Conservation (phyloP, 2,888 invertebrate genomes). For the Dastarcus helophoroides region DNA sequence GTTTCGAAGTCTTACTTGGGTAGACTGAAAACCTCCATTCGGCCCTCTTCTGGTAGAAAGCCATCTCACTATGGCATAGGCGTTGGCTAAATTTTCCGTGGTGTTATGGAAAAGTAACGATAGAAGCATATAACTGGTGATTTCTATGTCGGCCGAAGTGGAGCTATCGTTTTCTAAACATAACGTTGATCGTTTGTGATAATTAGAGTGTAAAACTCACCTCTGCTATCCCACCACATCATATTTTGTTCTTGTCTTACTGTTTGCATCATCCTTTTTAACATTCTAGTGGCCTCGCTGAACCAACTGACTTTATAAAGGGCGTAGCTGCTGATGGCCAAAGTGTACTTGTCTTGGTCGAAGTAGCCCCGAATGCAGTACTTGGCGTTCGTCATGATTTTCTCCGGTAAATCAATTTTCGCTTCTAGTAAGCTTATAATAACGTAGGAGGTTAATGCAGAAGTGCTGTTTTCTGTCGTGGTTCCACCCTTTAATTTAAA, state of each 20-base stretch:
- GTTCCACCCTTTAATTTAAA: conserved; percentile 43
- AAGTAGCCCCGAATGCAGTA: conserved; percentile 42
- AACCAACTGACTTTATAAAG: conserved; percentile 39
- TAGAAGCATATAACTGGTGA: conserved; percentile 54
- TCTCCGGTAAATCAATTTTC: conserved; percentile 38
- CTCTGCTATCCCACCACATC: conserved; percentile 43
- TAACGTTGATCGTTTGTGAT: background rate
- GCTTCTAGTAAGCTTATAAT: conserved; percentile 53
- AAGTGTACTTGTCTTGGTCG: conserved; percentile 40
- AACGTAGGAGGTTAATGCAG: conserved; percentile 58
- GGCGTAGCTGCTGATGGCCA: conserved; percentile 43
- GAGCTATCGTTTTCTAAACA: conserved; percentile 12
- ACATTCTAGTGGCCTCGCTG: conserved; percentile 33
- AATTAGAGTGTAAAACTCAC: conserved; percentile 19
- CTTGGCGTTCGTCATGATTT: conserved; percentile 45
- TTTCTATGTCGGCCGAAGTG: conserved; percentile 51
- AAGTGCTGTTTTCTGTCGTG: conserved; percentile 42
- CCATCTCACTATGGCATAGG: conserved; percentile 58
- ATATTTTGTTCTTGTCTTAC: conserved; percentile 37
- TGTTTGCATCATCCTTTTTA: conserved; percentile 34
- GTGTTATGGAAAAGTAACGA: conserved; percentile 43
- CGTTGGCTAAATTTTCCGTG: conserved; percentile 41
- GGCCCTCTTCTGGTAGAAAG: conserved; percentile 54
- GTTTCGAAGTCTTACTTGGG: conserved; percentile 45
- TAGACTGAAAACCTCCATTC: conserved; percentile 62